phyloP scores from a whole-genome alignment of 2,797 vertebrate genomes.

The Tenualosa thibaudeaui region DNA sequence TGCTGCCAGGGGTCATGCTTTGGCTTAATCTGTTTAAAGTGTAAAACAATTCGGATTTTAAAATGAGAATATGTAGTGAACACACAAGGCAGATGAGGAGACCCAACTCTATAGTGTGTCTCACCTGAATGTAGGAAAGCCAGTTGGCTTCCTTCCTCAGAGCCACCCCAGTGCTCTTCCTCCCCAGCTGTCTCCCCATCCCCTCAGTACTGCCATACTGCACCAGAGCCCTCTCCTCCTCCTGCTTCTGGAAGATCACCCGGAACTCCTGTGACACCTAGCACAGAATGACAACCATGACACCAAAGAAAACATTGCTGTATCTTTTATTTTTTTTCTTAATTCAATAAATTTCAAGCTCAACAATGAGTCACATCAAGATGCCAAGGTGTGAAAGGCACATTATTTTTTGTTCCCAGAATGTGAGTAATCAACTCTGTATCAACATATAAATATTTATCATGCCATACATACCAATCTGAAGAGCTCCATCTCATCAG shows the following conservation, averaged over 20 bases:
- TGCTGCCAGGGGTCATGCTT: constrained; percentile 78
- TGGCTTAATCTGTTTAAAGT: constrained; percentile 70
- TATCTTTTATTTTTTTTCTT: background rate
- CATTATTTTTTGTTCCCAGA: background rate
- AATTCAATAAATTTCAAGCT: background rate
- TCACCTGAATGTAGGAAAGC: constrained; percentile 74
- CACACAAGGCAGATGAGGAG: background rate
- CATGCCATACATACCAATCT: constrained; percentile 57
- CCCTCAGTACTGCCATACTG: constrained; percentile 63
- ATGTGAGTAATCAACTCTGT: background rate
- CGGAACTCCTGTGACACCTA: constrained; percentile 73
- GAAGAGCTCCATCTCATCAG: constrained; percentile 75
- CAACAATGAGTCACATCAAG: no score
- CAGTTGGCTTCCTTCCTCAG: constrained; percentile 74
- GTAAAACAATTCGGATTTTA: background rate
- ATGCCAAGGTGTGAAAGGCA: no score
- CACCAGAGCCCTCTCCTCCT: constrained; percentile 73
- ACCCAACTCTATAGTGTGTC: background rate
- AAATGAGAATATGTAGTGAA: background rate
- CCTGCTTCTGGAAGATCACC: constrained; percentile 70
- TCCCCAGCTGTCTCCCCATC: constrained; percentile 56
- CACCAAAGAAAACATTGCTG: background rate
- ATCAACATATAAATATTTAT: background rate
- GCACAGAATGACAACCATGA: constrained; percentile 2
- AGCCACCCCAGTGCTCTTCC: constrained; percentile 56